These are phyloP conservation scores for Drosophila leontia DNA, from an alignment of 1,140 invertebrate species.

Conservation along the genomic window DNA sequence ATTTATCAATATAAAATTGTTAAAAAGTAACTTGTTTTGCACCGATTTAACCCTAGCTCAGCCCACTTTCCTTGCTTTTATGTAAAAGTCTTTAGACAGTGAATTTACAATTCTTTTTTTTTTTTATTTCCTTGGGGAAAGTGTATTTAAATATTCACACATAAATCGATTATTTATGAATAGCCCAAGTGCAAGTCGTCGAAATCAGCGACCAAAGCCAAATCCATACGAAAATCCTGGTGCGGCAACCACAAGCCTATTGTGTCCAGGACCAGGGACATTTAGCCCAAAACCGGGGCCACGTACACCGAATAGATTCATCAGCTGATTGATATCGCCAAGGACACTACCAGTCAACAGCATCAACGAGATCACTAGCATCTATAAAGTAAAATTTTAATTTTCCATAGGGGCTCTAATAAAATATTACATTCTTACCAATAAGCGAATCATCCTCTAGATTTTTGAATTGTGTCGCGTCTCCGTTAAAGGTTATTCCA, in stretches of 20 bases:
- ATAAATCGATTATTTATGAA: not conserved
- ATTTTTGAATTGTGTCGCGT: not conserved
- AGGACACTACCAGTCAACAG: conserved; percentile 23
- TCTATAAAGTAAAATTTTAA: conserved; percentile 4
- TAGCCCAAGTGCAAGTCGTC: not conserved
- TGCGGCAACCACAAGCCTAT: not conserved
- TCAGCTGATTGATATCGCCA: conserved; percentile 10
- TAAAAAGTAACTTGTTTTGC: too few relatives aligned
- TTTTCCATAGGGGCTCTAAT: not conserved
- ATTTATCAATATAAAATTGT: too few relatives aligned
- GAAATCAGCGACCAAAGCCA: not conserved
- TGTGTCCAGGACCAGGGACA: not conserved
- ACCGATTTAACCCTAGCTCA: too few relatives aligned
- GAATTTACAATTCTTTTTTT: not conserved
- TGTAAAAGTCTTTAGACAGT: too few relatives aligned
- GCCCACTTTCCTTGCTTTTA: too few relatives aligned
- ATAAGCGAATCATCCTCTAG: conserved; percentile 32
- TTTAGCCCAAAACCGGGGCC: not conserved
- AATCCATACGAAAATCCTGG: not conserved
- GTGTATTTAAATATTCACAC: conserved; percentile 1
- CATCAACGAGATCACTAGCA: conserved; percentile 27
- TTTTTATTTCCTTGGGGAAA: not conserved
- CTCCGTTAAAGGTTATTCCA: not conserved
- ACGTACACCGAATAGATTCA: not conserved
- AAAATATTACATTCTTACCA: conserved; percentile 17